Conservation (phyloP, 2,888 invertebrate genomes). For the Melanostoma mellinum region DNA sequence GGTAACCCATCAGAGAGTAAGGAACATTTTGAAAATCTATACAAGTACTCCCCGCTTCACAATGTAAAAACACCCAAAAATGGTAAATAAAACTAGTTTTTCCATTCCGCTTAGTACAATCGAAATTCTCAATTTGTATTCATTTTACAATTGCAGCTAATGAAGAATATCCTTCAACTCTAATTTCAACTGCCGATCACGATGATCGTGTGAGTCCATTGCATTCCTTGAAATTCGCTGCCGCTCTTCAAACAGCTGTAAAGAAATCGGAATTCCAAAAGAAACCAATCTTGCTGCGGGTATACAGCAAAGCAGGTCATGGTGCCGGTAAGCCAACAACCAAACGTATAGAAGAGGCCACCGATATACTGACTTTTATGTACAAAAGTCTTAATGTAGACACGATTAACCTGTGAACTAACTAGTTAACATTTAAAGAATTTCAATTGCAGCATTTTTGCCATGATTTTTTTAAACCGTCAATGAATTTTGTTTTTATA, state of each 20-base stretch:
- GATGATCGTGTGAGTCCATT: slow-evolving; percentile 99
- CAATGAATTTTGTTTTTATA: slow-evolving; percentile 33
- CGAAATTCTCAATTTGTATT: slow-evolving; percentile 23
- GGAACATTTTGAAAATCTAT: slow-evolving; percentile 92
- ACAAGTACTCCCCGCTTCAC: slow-evolving; percentile 96
- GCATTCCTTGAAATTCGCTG: slow-evolving; percentile 97
- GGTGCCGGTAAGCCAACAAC: slow-evolving; percentile 98
- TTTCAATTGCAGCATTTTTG: slow-evolving; percentile 55
- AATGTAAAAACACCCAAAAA: slow-evolving; percentile 89
- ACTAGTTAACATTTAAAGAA: slow-evolving; percentile 31
- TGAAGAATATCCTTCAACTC: slow-evolving; percentile 93
- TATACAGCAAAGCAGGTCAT: slow-evolving; percentile 98
- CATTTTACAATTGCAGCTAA: slow-evolving; percentile 76
- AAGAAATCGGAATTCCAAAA: slow-evolving; percentile 86
- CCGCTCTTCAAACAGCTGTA: slow-evolving; percentile 91
- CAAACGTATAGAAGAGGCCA: slow-evolving; percentile 97
- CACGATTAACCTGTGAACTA: slow-evolving; percentile 77
- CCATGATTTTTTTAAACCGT: slow-evolving; percentile 51
- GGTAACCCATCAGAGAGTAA: slow-evolving; percentile 92
- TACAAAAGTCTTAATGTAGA: slow-evolving; percentile 80
- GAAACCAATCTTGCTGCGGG: slow-evolving; percentile 93
- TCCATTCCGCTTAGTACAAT: not conserved
- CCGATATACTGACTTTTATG: slow-evolving; percentile 88
- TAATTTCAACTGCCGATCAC: slow-evolving; percentile 98
- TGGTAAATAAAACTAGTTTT: slow-evolving; percentile 76